Conservation (phyloP, 1,140 invertebrate genomes). For the Micrasema minimum region DNA sequence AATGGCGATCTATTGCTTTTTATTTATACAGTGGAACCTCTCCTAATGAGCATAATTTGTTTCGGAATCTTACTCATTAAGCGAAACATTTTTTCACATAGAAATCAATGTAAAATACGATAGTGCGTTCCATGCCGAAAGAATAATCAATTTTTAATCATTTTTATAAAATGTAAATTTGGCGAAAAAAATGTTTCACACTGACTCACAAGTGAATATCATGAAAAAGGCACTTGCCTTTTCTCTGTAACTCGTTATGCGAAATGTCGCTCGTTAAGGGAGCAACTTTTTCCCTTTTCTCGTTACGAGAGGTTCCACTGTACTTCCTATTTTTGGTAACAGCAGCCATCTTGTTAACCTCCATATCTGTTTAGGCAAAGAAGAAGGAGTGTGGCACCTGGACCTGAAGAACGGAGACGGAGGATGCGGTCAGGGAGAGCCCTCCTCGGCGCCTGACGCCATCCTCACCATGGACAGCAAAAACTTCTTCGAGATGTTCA, state of each 20-base stretch:
- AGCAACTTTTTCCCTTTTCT: not conserved
- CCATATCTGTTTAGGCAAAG: slow-evolving; percentile 67
- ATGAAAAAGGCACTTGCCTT: not conserved
- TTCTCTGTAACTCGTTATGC: not conserved
- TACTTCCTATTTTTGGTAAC: not conserved
- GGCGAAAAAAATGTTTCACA: too few species aligned
- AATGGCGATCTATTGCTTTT: too few species aligned
- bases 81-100: too few species aligned
- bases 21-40: too few species aligned
- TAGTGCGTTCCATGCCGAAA: too few species aligned
- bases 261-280: too few species aligned
- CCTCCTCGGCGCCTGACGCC: slow-evolving; percentile 78
- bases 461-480: slow-evolving; percentile 85
- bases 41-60: too few species aligned
- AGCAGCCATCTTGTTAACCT: not conserved
- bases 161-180: too few species aligned
- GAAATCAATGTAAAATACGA: too few species aligned
- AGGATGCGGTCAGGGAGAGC: slow-evolving; percentile 80
- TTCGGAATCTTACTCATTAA: too few species aligned
- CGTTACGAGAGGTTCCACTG: not conserved
- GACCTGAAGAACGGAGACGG: slow-evolving; percentile 92
- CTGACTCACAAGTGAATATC: too few species aligned
- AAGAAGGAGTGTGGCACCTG: slow-evolving; percentile 85
- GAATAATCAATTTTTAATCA: too few species aligned
- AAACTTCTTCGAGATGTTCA: slow-evolving; percentile 83